Conservation (phyloP, 2,797 vertebrate species). For the Limosa lapponica region DNA sequence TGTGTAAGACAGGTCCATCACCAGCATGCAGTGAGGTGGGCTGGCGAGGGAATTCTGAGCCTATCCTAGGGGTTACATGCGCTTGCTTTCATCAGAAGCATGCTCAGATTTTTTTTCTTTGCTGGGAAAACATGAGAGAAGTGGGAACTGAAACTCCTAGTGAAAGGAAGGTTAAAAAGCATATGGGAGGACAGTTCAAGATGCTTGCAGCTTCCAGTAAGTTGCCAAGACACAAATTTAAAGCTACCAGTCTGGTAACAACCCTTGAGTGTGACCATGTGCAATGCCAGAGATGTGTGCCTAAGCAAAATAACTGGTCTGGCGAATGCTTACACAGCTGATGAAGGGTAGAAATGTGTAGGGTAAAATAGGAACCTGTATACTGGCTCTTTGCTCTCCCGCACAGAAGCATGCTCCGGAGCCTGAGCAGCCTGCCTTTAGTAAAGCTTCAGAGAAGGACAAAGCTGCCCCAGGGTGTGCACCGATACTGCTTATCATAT, state of each 20-base stretch:
- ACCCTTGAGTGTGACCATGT: neutral
- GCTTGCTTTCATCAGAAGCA: neutral
- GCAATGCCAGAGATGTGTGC: neutral
- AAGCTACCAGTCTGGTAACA: neutral
- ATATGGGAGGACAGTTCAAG: neutral
- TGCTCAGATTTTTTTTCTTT: neutral
- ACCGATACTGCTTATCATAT: neutral
- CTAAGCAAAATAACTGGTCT: neutral
- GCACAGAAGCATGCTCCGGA: neutral
- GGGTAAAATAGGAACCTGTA: rapidly evolving
- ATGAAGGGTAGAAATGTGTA: neutral
- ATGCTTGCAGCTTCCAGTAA: neutral
- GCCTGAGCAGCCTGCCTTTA: neutral
- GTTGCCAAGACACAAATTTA: neutral
- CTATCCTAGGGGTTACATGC: neutral
- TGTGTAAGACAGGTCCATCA: neutral
- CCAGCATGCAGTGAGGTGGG: neutral
- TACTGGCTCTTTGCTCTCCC: neutral
- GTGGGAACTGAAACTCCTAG: neutral
- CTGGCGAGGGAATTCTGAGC: neutral
- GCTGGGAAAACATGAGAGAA: neutral
- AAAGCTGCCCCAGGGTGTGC: neutral
- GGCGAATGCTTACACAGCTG: neutral
- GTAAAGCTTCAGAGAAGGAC: neutral
- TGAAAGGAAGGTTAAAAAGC: neutral